Percentiles rank a stretch among this genome's conserved stretches.
phyloP scores from a whole-genome alignment of 2,113 vertebrate species.

The Cisticola juncidis region DNA sequence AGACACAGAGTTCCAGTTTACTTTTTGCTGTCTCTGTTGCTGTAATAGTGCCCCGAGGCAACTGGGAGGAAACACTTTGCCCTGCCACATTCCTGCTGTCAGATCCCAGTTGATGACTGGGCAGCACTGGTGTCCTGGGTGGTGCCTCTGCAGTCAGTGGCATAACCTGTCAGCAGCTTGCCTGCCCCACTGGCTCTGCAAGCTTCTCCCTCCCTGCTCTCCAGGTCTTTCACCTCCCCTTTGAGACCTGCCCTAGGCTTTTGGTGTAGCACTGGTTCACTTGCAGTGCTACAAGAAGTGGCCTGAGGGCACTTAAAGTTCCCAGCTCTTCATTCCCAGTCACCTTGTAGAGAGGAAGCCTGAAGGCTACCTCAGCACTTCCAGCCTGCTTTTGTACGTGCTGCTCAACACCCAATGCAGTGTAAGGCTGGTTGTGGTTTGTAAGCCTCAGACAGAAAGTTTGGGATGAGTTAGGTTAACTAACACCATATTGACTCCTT shows the following conservation, averaged over 20 bases:
- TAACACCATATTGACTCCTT: background rate
- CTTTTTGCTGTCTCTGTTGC: background rate
- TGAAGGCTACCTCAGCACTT: background rate
- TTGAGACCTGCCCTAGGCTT: background rate
- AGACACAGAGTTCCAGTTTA: background rate
- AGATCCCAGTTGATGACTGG: background rate
- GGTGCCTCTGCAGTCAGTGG: background rate
- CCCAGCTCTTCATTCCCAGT: background rate
- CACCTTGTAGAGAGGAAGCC: background rate
- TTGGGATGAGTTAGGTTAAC: background rate
- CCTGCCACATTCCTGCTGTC: background rate
- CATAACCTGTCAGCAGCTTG: background rate
- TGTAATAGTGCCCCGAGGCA: background rate
- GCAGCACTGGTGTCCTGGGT: background rate
- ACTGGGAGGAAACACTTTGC: background rate
- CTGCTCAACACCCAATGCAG: background rate
- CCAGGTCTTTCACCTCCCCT: fast-evolving
- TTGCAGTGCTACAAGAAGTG: background rate
- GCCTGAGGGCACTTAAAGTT: background rate
- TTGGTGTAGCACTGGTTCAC: background rate
- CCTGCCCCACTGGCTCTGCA: background rate
- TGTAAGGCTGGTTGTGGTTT: background rate
- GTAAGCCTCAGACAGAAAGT: background rate
- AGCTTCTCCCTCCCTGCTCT: background rate
- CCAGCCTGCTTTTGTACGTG: fast-evolving